Percentiles rank a stretch among this genome's conserved stretches.
These are phyloP conservation scores for Parambassis ranga DNA, from an alignment of 2,797 vertebrate genomes.

Conservation along the genomic window DNA sequence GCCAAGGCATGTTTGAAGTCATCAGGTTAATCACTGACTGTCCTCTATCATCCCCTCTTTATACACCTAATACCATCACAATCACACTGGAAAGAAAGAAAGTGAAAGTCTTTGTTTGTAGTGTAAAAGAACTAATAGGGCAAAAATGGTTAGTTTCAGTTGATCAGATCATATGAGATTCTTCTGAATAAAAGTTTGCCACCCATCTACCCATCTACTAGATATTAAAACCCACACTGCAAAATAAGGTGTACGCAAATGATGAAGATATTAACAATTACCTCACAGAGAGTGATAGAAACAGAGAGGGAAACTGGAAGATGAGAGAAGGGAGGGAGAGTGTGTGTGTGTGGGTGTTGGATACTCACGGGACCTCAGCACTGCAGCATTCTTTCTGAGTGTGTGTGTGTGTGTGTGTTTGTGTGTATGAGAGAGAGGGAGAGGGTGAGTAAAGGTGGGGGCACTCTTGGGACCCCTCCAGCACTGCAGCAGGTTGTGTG, in stretches of 20 bases:
- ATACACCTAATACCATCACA: too few species aligned
- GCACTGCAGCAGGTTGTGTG: slow-evolving; percentile 78
- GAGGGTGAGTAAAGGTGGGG: slow-evolving; percentile 77
- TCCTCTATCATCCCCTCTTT: too few species aligned
- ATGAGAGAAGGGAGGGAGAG: slow-evolving; percentile 60
- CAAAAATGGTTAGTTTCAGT: not conserved
- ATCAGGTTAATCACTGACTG: too few species aligned
- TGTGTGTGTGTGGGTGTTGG: slow-evolving; percentile 72
- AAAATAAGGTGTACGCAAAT: slow-evolving; percentile 39
- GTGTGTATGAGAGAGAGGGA: slow-evolving; percentile 47
- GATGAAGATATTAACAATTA: slow-evolving; percentile 72
- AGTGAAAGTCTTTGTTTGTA: too few species aligned
- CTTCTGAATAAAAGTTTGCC: not conserved
- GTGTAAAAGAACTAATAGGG: too few species aligned
- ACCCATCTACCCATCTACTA: not conserved
- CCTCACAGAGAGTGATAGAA: slow-evolving; percentile 58
- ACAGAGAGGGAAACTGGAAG: slow-evolving; percentile 59
- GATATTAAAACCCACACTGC: slow-evolving; percentile 19
- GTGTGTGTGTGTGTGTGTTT: slow-evolving; percentile 63
- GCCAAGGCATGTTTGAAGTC: too few species aligned
- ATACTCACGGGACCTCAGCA: slow-evolving; percentile 74
- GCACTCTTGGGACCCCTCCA: slow-evolving; percentile 82
- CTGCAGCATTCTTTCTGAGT: slow-evolving; percentile 76
- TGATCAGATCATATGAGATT: not conserved
- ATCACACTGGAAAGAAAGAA: too few species aligned